These are phyloP conservation scores for Ictalurus punctatus DNA, from an alignment of 2,113 vertebrate species.

Conservation along the genomic window DNA sequence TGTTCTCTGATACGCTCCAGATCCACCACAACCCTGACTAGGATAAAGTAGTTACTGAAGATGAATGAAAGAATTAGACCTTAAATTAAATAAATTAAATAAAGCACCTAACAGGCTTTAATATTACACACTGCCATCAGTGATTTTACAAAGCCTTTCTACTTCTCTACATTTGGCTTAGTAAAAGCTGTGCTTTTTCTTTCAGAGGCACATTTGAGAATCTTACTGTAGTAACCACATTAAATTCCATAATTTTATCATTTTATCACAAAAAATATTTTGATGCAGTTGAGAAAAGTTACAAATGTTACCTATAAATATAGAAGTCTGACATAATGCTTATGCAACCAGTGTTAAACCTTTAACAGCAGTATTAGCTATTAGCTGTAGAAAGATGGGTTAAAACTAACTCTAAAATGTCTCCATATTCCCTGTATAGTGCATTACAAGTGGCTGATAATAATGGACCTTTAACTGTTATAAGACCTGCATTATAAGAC, in stretches of 20 bases:
- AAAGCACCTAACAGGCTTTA: slow-evolving; percentile 3
- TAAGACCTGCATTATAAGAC: background rate
- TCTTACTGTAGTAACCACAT: background rate
- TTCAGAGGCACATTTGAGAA: background rate
- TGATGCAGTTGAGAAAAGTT: background rate
- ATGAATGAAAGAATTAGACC: background rate
- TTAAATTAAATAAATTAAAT: slow-evolving; percentile 8
- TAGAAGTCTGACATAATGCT: background rate
- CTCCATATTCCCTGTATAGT: background rate
- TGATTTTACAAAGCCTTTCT: background rate
- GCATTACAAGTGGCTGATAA: background rate
- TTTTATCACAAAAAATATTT: background rate
- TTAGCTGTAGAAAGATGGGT: background rate
- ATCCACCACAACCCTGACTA: background rate
- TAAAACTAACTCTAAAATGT: background rate
- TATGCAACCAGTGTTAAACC: background rate
- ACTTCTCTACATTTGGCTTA: background rate
- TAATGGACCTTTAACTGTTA: background rate
- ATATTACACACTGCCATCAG: background rate
- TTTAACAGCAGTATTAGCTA: background rate
- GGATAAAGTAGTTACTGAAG: background rate
- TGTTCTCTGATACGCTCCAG: background rate
- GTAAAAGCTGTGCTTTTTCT: background rate
- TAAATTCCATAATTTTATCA: background rate
- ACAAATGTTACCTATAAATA: background rate